Conservation (phyloP, 2,888 invertebrate species). For the Oscheius onirici region DNA sequence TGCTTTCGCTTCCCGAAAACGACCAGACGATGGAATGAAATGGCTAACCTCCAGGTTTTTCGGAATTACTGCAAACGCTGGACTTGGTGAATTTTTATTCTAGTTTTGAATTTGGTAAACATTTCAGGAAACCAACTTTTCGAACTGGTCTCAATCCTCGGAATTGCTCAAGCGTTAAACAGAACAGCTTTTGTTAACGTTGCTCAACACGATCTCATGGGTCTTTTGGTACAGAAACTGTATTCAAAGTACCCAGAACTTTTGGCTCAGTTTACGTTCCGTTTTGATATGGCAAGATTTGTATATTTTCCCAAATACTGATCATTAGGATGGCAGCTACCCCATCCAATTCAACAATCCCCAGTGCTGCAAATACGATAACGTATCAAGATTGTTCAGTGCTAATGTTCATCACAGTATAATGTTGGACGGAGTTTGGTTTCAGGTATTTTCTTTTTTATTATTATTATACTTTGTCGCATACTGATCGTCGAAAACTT, state of each 20-base stretch:
- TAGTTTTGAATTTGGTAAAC: no score
- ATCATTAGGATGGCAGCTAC: neutral
- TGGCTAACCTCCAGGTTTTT: constrained; percentile 2
- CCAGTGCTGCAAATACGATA: constrained; percentile 1
- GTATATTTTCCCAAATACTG: neutral
- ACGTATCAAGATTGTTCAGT: neutral
- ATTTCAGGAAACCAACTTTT: constrained; percentile 30
- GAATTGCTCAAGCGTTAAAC: constrained; percentile 4
- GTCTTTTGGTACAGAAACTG: neutral
- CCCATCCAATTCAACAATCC: neutral
- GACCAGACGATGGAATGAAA: no score
- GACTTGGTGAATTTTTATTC: neutral
- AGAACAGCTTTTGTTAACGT: constrained; percentile 15
- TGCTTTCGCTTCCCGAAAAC: no score
- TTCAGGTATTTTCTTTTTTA: no score
- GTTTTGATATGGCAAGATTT: neutral
- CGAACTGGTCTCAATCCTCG: constrained; percentile 18
- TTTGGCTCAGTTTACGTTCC: neutral
- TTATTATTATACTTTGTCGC: no score
- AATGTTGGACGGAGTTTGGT: constrained; percentile 11
- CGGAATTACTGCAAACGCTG: constrained; percentile 12
- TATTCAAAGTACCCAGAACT: neutral
- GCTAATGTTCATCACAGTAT: neutral
- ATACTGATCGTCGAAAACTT: no score
- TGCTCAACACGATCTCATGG: neutral